Evolutionary conservation across 2,888 invertebrate genomes (phyloP), one percentile per base, ranked within the genome.

Genomic region (Muscina levida): DNA sequence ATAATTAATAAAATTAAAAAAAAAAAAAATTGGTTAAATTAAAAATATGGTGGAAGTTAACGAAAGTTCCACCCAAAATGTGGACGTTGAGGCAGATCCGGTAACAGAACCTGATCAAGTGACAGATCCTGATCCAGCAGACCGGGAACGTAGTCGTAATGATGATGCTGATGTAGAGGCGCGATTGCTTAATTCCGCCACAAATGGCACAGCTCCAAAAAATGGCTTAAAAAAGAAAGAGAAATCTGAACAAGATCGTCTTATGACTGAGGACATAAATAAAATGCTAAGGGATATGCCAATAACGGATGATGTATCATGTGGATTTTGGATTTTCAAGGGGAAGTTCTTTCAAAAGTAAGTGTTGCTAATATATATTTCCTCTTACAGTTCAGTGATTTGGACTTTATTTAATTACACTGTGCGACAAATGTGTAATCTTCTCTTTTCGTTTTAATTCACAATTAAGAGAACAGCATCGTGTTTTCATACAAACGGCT

Each of bases 311-410:
- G 94, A 94, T 72, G 93, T 93, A 0, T 91, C 92, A 2, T 94
- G 94, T 85, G 94, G 94, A 0, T 91, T 94, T 83, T 92, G 94
- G 91, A 91, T 92, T 82, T 88, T 93, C 62, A 91, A 91, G 72
- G 93, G 94, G 6, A 86, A 89, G 0, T 92, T 91, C 82, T 89
- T 94, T 66, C 94, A 94, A 87, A 92, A 91, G 89, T 93, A 92
- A 75, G 71, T 72, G 10, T 22, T n/a, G n/a, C n/a, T n/a, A n/a
- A n/a, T n/a, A n/a, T n/a, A n/a, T n/a, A n/a, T n/a, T n/a, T 44
- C 11, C n/a, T 6, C n/a, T 44, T 39, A 39, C 6, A 39, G 10
- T 8, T 39, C 10, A 39, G 5, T 8, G 10, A 39, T 39, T 5
- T 8, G 39, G 10, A 10, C 39, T 39, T 39, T 39, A 5, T 39